Percentiles rank a stretch among this genome's conserved stretches.
These are phyloP conservation scores for Philereme vetulata DNA, from an alignment of 2,888 invertebrate genomes.

Conservation along the genomic window DNA sequence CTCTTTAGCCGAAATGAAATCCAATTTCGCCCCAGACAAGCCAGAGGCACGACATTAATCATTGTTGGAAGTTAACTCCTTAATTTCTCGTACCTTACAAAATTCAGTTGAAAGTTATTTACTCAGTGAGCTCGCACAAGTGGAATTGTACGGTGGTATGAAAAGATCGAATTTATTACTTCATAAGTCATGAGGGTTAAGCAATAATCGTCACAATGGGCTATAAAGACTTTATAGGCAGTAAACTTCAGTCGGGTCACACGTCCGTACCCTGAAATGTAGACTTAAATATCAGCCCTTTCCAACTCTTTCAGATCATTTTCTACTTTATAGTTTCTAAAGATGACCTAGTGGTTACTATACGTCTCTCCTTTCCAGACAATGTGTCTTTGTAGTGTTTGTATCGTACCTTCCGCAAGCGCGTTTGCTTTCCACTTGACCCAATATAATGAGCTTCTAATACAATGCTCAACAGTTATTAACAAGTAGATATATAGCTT, in stretches of 20 bases:
- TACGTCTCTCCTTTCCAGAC: conserved; percentile 6
- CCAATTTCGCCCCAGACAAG: conserved; percentile 39
- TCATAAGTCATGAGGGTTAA: conserved; percentile 82
- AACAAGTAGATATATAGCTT: too few relatives aligned
- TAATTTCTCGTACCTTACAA: conserved; percentile 45
- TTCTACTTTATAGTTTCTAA: conserved; percentile 41
- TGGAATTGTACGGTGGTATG: conserved; percentile 64
- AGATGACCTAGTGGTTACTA: conserved; percentile 35
- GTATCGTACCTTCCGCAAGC: conserved; percentile 8
- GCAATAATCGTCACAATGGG: conserved; percentile 83
- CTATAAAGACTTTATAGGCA: conserved; percentile 82
- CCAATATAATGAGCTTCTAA: conserved; percentile 16
- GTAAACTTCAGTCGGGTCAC: conserved; percentile 78
- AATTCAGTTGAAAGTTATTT: conserved; percentile 46
- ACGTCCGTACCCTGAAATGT: conserved; percentile 45
- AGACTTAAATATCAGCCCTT: conserved; percentile 4
- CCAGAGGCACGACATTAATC: conserved; percentile 42
- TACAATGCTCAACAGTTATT: conserved; percentile 2
- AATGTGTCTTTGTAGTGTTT: conserved; percentile 17
- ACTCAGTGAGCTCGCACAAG: conserved; percentile 47
- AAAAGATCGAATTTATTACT: conserved; percentile 80
- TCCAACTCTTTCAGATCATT: conserved; percentile 19
- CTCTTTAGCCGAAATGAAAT: conserved; percentile 41
- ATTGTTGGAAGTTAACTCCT: conserved; percentile 41
- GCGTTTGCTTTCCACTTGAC: conserved; percentile 25